Evolutionary conservation across 2,888 invertebrate species (phyloP), one percentile per base, ranked within the genome.

Genomic region (Yponomeuta cagnagella): DNA sequence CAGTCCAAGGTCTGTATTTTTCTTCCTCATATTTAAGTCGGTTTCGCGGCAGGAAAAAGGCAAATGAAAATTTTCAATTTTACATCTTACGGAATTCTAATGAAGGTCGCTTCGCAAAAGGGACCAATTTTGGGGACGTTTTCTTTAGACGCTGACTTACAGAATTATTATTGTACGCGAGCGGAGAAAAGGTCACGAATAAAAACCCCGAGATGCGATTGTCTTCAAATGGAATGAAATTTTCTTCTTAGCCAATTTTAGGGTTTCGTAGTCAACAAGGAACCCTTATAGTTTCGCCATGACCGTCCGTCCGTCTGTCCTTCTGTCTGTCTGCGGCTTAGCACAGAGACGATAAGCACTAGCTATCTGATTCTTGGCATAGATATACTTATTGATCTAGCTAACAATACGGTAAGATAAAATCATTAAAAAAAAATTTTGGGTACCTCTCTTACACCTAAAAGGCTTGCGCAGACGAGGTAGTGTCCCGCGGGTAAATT

Each of bases 1-100:
- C 37, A 33, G 70, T 63, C 69, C 66, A 67, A 70, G 66, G 52
- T 43, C 65, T 15, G 66, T 58, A 33, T 48, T 68, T 65, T 70
- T 33, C 33, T 2, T 70, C 37, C 63, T 70, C 65, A 70, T 63
- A 63, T 43, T 12, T 63, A 70, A 65, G 70, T 31, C 23, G 64
- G 12, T 48, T 58, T 58, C 52, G 31, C 31, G 12, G 31, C 64
- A 48, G 10, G 48, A 48, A 70, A 65, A 65, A n/a, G 70, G 1
- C 65, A 65, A 70, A 70, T 65, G 65, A 65, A 64, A 70, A 48
- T 65, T 48, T 70, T 70, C 65, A 70, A 70, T 70, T 65, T 70
- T 48, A 70, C 70, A 65, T 65, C 70, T 70, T 48, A 70, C 63
- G 65, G 65, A 70, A 70, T 70, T 30, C 65, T 70, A 70, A 70